Conservation (phyloP, 2,797 vertebrate genomes). For the Cirrhinus mrigala region DNA sequence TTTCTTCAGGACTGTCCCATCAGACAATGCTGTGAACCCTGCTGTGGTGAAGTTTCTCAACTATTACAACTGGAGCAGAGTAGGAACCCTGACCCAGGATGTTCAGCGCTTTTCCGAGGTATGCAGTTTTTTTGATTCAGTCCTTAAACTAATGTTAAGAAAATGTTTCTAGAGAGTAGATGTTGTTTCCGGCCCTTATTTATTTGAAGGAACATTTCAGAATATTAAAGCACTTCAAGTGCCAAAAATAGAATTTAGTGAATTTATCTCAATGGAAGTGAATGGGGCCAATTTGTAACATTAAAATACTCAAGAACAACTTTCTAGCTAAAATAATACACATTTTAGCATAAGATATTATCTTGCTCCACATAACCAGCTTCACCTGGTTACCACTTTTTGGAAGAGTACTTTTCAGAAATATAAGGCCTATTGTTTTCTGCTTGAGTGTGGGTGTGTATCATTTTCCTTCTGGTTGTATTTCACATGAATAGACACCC, state of each 20-base stretch:
- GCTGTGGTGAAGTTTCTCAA: conserved; percentile 96
- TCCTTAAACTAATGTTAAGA: not conserved
- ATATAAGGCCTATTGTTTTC: conserved; percentile 25
- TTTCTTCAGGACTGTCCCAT: conserved; percentile 98
- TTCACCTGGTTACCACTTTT: not conserved
- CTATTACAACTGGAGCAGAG: conserved; percentile 93
- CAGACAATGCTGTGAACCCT: conserved; percentile 98
- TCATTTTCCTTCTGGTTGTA: conserved; percentile 9
- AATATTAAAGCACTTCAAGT: not conserved
- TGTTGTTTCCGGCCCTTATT: not conserved
- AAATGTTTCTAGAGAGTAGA: not conserved
- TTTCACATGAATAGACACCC: not conserved
- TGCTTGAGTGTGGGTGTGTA: not conserved
- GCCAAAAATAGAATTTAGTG: not conserved
- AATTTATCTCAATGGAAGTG: not conserved
- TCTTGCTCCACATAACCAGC: conserved; percentile 39
- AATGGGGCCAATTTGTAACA: not conserved
- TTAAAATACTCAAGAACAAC: not conserved
- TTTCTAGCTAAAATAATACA: not conserved
- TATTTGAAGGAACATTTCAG: not conserved
- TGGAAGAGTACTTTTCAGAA: conserved; percentile 12
- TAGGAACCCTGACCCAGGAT: conserved; percentile 97
- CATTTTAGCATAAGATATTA: not conserved
- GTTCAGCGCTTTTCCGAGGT: conserved; percentile 99
- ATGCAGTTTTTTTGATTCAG: conserved; percentile 14